Percentiles rank a stretch among this genome's conserved stretches.
These are phyloP conservation scores for Apamea epomidion DNA, from an alignment of 2,888 invertebrate genomes.

Conservation along the genomic window DNA sequence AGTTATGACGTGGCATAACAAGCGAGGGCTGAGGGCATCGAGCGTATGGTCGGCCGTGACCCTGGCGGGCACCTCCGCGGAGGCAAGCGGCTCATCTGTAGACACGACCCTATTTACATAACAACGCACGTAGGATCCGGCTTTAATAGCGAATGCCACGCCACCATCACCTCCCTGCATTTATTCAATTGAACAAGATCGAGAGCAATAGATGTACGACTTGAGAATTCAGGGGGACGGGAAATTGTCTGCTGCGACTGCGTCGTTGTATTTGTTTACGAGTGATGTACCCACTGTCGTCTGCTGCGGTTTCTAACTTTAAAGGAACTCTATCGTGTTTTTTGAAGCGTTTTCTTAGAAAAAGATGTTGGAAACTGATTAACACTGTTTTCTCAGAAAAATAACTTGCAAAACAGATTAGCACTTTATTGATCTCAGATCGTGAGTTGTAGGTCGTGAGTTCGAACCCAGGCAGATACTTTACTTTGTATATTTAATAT, in stretches of 20 bases:
- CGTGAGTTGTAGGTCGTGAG: too few species aligned
- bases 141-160: slow-evolving; percentile 74
- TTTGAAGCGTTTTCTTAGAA: neutral
- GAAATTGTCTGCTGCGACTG: slow-evolving; percentile 57
- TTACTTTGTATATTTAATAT: neutral
- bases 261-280: slow-evolving; percentile 53
- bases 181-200: slow-evolving; percentile 88
- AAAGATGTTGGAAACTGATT: neutral
- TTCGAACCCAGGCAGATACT: neutral
- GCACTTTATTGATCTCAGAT: neutral
- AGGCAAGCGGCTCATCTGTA: slow-evolving; percentile 65
- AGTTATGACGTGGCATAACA: slow-evolving; percentile 66
- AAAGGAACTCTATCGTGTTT: slow-evolving; percentile 4
- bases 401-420: neutral
- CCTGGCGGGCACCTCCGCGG: slow-evolving; percentile 64
- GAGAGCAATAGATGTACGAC: slow-evolving; percentile 83
- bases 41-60: slow-evolving; percentile 75
- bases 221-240: slow-evolving; percentile 73
- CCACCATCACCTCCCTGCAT: slow-evolving; percentile 76
- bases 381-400: neutral
- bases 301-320: slow-evolving; percentile 28
- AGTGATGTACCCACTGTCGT: slow-evolving; percentile 25
- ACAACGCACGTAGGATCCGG: slow-evolving; percentile 78
- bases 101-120: slow-evolving; percentile 80
- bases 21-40: slow-evolving; percentile 67